phyloP scores from a whole-genome alignment of 2,113 vertebrate genomes.

The Morone chrysops region DNA sequence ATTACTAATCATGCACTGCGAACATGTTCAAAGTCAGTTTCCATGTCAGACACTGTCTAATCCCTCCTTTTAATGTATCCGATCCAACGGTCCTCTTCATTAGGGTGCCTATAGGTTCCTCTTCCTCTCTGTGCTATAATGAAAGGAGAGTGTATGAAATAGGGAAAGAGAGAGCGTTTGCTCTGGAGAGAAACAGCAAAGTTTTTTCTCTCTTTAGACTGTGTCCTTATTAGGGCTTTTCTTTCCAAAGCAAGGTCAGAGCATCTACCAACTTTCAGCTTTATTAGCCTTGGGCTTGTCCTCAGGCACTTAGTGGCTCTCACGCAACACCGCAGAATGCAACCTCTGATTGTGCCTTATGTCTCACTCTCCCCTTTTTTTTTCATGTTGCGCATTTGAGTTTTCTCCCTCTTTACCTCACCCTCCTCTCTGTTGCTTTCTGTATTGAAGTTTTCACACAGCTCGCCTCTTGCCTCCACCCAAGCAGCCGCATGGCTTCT shows the following conservation, averaged over 20 bases:
- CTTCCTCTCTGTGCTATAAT: conserved; percentile 68
- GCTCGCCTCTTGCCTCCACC: conserved; percentile 67
- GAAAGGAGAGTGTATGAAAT: conserved; percentile 73
- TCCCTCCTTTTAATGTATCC: conserved; percentile 75
- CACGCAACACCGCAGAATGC: conserved; percentile 70
- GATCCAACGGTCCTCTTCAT: conserved; percentile 73
- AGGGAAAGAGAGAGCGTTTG: conserved; percentile 71
- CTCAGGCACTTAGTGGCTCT: conserved; percentile 76
- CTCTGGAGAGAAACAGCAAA: conserved; percentile 74
- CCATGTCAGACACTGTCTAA: conserved; percentile 77
- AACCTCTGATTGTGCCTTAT: conserved; percentile 77
- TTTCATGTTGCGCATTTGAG: conserved; percentile 68
- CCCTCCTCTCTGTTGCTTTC: conserved; percentile 65
- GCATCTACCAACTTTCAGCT: conserved; percentile 78
- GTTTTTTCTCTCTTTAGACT: conserved; percentile 68
- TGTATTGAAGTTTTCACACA: conserved; percentile 69
- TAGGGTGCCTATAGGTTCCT: conserved; percentile 75
- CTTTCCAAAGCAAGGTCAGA: conserved; percentile 80
- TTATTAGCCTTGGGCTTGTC: conserved; percentile 82
- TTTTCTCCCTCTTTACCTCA: conserved; percentile 51
- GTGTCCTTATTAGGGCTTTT: conserved; percentile 81
- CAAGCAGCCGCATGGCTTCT: conserved; percentile 57
- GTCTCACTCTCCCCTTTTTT: conserved; percentile 64
- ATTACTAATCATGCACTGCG: conserved; percentile 75
- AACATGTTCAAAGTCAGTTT: conserved; percentile 77